Evolutionary conservation across 1,140 invertebrate genomes (phyloP).

Genomic region (Scaptomyza pallida): DNA sequence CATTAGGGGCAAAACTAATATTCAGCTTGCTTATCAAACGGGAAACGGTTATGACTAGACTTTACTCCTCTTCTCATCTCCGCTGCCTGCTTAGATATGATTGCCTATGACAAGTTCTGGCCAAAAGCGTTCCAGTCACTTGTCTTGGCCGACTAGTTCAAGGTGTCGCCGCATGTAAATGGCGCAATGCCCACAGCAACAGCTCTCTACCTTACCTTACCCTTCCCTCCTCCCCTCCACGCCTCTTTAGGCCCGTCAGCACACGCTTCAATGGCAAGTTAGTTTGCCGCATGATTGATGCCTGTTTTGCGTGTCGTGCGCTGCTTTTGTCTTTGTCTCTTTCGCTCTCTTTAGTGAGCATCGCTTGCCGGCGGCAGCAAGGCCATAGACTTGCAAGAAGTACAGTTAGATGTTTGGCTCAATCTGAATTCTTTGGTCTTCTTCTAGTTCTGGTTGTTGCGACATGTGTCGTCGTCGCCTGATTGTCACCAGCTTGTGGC

Average conservation of each 20-base stretch:
- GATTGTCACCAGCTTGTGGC: constrained; percentile 31
- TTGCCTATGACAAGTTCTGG: constrained; percentile 68
- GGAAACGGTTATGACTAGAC: constrained; percentile 30
- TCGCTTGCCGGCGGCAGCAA: constrained; percentile 49
- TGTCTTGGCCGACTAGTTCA: constrained; percentile 48
- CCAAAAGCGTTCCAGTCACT: constrained; percentile 19
- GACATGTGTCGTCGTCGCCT: constrained; percentile 47
- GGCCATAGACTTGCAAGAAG: constrained; percentile 39
- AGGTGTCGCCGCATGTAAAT: constrained; percentile 56
- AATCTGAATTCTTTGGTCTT: constrained; percentile 17
- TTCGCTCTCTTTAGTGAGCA: constrained; percentile 1
- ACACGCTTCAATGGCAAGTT: constrained; percentile 53
- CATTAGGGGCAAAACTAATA: constrained; percentile 55
- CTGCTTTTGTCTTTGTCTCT: constrained; percentile 52
- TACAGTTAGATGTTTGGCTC: constrained; percentile 53
- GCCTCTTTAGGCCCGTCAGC: constrained; percentile 41
- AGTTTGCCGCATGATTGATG: constrained; percentile 79
- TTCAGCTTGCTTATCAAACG: constrained; percentile 56
- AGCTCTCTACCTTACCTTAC: constrained; percentile 1
- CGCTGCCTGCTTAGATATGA: constrained; percentile 57
- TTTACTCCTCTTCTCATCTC: background rate
- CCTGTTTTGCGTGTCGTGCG: constrained; percentile 78
- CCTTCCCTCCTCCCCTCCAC: too few relatives aligned
- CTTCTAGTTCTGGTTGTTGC: constrained; percentile 36
- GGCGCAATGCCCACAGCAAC: constrained; percentile 20